phyloP scores from a whole-genome alignment of 2,888 invertebrate species.

The Stramonita haemastoma region DNA sequence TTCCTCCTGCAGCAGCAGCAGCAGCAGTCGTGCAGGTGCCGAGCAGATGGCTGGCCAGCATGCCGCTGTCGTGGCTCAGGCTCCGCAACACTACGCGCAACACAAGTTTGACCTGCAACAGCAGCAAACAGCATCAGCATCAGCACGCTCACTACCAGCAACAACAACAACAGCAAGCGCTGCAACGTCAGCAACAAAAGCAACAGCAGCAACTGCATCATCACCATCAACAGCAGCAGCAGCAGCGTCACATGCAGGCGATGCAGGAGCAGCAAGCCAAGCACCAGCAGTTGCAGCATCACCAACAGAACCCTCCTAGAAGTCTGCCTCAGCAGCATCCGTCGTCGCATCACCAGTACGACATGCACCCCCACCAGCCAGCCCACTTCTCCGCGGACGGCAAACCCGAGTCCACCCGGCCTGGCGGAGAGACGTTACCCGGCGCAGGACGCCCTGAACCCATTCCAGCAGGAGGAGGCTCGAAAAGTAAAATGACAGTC shows the following conservation, averaged over 20 bases:
- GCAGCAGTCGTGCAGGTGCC: not conserved
- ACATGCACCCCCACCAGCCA: conserved; percentile 33
- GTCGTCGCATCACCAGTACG: conserved; percentile 35
- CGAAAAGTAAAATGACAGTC: conserved; percentile 24
- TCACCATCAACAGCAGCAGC: not conserved
- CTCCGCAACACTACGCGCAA: conserved; percentile 6
- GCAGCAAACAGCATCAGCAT: conserved; percentile 10
- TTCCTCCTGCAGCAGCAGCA: too few relatives aligned
- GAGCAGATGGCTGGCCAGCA: conserved; percentile 9
- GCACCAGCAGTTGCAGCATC: conserved; percentile 18
- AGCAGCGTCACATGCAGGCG: conserved; percentile 9
- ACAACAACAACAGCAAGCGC: conserved; percentile 19
- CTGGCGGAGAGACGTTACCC: conserved; percentile 28
- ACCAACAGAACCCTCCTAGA: not conserved
- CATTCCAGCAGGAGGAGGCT: conserved; percentile 17
- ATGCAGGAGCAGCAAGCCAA: conserved; percentile 14
- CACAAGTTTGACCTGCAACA: conserved; percentile 21
- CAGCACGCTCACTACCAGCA: not conserved
- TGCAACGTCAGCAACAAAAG: not conserved
- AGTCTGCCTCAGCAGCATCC: conserved; percentile 14
- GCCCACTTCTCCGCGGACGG: conserved; percentile 12
- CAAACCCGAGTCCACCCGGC: conserved; percentile 5
- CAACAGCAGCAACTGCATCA: conserved; percentile 31
- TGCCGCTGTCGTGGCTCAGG: conserved; percentile 1
- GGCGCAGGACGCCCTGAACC: not conserved